Evolutionary conservation across 1,140 invertebrate species (phyloP), one percentile per base, ranked within the genome.

Genomic region (Elymnias hypermnestra): DNA sequence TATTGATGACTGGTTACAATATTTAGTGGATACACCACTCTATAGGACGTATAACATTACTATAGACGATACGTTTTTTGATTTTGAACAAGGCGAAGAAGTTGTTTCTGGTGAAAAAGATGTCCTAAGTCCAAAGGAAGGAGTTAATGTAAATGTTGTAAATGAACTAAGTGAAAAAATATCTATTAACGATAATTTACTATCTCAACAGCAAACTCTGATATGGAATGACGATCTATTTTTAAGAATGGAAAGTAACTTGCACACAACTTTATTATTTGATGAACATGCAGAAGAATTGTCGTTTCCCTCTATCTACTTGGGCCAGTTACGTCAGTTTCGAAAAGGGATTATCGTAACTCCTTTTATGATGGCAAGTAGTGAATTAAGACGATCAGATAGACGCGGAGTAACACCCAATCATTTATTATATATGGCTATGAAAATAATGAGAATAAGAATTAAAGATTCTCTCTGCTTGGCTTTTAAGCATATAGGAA

Each of bases 251-350:
- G 45, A 62, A 47, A n/a, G 33, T 5, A 52, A 51, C 14, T 9
- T 35, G 10, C 48, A 36, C 0, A 36, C 6, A 1, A 56, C 46
- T 38, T 21, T 57, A 40, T 17, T 57, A 21, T 51, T 64, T 35
- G 57, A 61, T 46, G 38, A 47, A 40, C 50, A 62, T 57, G 61
- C 62, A 12, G 73, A 79, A 58, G 75, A 79, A 54, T 43, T 79
- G 14, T 73, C 73, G 5, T 79, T 82, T 63, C 73, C 72, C n/a
- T 3, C 33, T 21, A 78, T 83, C 41, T 79, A 77, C 35, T 40
- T 57, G 1, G 72, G 75, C 26, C 50, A 74, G 35, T 62, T 63
- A 38, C 22, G 74, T 33, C 40, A 18, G 10, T 83, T 67, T 38
- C 42, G 54, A 8, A 37, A 52, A 1, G 38, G 33, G 4, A 2